A percentile compares a stretch with the other conserved stretches of the same genome.
phyloP scores from a whole-genome alignment of 2,797 vertebrate genomes.

The Paedocypris micromegethes region DNA sequence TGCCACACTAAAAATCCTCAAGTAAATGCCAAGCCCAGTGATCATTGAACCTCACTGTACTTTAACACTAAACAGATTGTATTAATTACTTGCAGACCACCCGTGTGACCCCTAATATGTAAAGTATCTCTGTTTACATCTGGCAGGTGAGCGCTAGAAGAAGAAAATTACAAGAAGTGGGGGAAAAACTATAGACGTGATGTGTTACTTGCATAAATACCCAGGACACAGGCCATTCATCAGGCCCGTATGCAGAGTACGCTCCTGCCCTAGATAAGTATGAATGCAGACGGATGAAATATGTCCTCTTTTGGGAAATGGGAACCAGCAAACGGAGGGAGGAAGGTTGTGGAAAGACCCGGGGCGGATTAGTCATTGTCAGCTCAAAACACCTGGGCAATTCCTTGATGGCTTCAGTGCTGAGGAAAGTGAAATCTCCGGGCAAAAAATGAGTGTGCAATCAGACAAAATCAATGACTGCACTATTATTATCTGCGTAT shows the following conservation, averaged over 20 bases:
- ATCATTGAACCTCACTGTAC: background rate
- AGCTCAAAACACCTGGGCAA: slow-evolving; percentile 38
- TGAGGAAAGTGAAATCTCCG: slow-evolving; percentile 28
- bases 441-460: slow-evolving; percentile 10
- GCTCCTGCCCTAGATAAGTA: slow-evolving; percentile 52
- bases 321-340: slow-evolving; percentile 32
- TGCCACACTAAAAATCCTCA: no score
- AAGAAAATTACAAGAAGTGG: slow-evolving; percentile 49
- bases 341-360: slow-evolving; percentile 36
- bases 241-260: slow-evolving; percentile 44
- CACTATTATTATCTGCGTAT: no score
- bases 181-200: slow-evolving; percentile 11
- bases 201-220: slow-evolving; percentile 49
- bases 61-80: background rate
- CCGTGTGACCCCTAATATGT: slow-evolving; percentile 38
- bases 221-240: slow-evolving; percentile 38
- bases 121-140: slow-evolving; percentile 38
- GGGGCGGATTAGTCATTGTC: slow-evolving; percentile 56
- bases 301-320: slow-evolving; percentile 37
- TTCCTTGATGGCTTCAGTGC: slow-evolving; percentile 34
- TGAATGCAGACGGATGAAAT: slow-evolving; percentile 48
- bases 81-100: slow-evolving; percentile 22
- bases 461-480: no score
- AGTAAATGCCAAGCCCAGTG: no score
- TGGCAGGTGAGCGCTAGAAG: slow-evolving; percentile 2